phyloP scores from a whole-genome alignment of 2,113 vertebrate genomes.

The Lanius ludovicianus region DNA sequence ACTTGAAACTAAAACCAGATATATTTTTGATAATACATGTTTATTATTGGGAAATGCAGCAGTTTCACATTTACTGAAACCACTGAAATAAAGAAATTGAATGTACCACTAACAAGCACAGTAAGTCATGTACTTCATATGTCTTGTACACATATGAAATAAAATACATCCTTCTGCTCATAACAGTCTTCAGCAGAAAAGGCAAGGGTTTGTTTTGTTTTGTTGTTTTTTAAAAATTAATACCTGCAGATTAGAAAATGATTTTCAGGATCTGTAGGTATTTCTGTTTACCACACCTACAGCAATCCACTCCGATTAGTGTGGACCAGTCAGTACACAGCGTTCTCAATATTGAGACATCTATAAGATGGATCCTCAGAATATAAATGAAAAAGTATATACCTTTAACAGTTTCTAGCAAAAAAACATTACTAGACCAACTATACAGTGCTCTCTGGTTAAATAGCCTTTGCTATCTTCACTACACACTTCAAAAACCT shows the following conservation, averaged over 20 bases:
- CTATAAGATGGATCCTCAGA: neutral
- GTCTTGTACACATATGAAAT: neutral
- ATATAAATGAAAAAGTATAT: neutral
- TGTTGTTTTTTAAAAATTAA: neutral
- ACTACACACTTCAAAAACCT: conserved; percentile 72
- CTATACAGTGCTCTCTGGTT: conserved; percentile 76
- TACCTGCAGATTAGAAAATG: neutral
- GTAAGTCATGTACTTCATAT: neutral
- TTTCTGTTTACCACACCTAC: neutral
- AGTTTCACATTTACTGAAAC: neutral
- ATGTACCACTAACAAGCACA: neutral
- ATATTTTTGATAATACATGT: neutral
- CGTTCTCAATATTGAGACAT: neutral
- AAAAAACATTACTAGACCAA: conserved; percentile 74
- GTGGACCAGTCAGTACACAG: neutral
- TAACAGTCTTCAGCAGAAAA: neutral
- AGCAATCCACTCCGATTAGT: neutral
- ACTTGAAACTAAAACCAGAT: neutral
- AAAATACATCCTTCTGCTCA: neutral
- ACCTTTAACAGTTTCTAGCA: conserved; percentile 79
- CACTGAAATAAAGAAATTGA: neutral
- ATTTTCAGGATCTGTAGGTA: neutral
- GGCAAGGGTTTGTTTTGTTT: neutral
- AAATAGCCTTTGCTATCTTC: conserved; percentile 70
- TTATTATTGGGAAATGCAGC: neutral